These are phyloP conservation scores for Gymnoscopelus braueri DNA, from an alignment of 2,797 vertebrate species.

Conservation along the genomic window DNA sequence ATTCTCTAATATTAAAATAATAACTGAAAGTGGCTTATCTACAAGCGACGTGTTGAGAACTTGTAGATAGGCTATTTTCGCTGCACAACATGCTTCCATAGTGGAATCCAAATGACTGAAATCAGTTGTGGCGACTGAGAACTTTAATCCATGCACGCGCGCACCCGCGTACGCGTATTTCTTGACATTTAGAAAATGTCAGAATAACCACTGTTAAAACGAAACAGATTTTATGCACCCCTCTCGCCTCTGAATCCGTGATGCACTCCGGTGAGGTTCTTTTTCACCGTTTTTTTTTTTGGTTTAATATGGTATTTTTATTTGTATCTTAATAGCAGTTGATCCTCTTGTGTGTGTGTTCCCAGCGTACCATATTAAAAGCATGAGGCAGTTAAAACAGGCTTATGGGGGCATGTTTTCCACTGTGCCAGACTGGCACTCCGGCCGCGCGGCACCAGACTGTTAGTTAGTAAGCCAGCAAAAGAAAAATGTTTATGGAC, in stretches of 20 bases:
- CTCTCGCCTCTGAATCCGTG: slow-evolving; percentile 21
- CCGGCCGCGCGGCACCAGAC: slow-evolving; percentile 43
- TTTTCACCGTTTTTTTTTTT: no score
- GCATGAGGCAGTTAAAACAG: slow-evolving; percentile 54
- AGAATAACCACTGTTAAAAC: slow-evolving; percentile 18
- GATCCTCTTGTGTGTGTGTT: slow-evolving; percentile 35
- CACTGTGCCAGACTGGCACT: slow-evolving; percentile 50
- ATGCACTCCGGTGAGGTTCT: not conserved
- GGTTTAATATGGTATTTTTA: no score
- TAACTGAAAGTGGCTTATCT: no score
- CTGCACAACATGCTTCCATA: no score
- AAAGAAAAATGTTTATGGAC: slow-evolving; percentile 54
- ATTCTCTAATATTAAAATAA: no score
- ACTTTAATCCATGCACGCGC: no score
- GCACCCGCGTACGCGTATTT: not conserved
- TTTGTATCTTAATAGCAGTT: slow-evolving; percentile 35
- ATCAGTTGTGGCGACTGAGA: no score
- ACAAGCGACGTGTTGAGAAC: no score
- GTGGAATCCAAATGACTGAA: no score
- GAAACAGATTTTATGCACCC: slow-evolving; percentile 16
- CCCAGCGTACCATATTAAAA: slow-evolving; percentile 56
- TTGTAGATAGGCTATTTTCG: no score
- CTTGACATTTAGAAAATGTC: slow-evolving; percentile 26
- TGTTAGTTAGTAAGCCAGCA: slow-evolving; percentile 52
- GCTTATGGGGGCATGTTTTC: slow-evolving; percentile 35